Evolutionary conservation across 2,113 vertebrate genomes (phyloP), one percentile per base, ranked within the genome.

Genomic region (Corvus cornix): DNA sequence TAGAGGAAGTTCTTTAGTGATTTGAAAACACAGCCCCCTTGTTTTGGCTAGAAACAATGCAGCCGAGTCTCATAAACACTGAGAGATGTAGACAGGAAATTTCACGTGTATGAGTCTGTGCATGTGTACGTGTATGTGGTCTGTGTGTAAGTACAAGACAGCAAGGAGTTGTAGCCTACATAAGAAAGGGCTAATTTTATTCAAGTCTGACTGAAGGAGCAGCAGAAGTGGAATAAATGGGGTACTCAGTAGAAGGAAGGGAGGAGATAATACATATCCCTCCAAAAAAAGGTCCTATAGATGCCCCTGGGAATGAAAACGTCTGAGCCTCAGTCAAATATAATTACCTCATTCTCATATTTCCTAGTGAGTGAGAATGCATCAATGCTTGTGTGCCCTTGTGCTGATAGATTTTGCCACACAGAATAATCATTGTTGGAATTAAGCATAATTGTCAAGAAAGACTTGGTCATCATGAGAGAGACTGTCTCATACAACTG

Each of bases 361-460:
- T 95, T 96, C 93, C 89, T 96, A 10, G 48, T 75, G 93, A 96
- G 95, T 80, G 90, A 90, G 93, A 96, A 96, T 44, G 76, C 87
- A 44, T 88, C 87, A 67, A 88, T 56, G 89, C 95, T 87, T 94
- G 31, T 51, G 43, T 95, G 98, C 95, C 98, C 97, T 98, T 97
- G 95, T 90, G 91, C 70, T n/a, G 85, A 97, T 89, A 95, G 96
- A 96, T 95, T 97, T 95, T 96, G 96, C 97, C 96, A 93, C 93
- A 87, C 90, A 92, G 97, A 97, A 97, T 96, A 97, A 98, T 98
- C 97, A 89, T 90, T 94, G 93, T 84, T 96, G 95, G 97, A 98
- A 98, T 98, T 98, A 96, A 97, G 96, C 95, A 68, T 96, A 96
- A 98, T 98, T 97, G 97, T 98, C 97, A 97, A 96, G 98, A 96